Conservation (phyloP, 2,113 vertebrate genomes). For the Thamnophis sirtalis region DNA sequence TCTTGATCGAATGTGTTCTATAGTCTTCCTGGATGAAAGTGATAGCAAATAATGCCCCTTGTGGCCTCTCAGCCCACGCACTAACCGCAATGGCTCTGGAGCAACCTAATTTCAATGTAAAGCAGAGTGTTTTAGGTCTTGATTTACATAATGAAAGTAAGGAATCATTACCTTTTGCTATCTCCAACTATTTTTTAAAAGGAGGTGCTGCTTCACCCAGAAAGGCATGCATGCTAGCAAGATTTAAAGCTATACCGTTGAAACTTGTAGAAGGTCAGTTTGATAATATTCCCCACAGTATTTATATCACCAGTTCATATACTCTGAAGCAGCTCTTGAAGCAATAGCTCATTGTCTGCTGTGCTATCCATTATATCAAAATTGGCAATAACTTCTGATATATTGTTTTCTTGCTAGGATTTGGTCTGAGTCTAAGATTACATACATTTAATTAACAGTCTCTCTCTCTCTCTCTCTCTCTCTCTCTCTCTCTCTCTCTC, state of each 20-base stretch:
- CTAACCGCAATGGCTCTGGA: not conserved
- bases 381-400: not conserved
- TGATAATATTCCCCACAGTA: not conserved
- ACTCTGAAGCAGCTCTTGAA: not conserved
- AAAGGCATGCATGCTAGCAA: not conserved
- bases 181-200: not conserved
- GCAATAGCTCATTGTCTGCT: not conserved
- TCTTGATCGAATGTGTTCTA: not conserved
- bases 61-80: not conserved
- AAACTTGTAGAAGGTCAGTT: not conserved
- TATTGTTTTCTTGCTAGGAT: not conserved
- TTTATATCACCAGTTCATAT: not conserved
- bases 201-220: not conserved
- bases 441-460: not conserved
- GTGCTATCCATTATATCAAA: not conserved
- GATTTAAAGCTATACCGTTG: not conserved
- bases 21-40: not conserved
- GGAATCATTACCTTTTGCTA: not conserved
- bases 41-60: not conserved
- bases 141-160: not conserved
- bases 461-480: no score
- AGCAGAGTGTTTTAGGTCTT: not conserved
- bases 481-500: no score
- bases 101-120: not conserved
- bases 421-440: not conserved